phyloP scores from a whole-genome alignment of 2,888 invertebrate genomes.

The Andrena fulva region DNA sequence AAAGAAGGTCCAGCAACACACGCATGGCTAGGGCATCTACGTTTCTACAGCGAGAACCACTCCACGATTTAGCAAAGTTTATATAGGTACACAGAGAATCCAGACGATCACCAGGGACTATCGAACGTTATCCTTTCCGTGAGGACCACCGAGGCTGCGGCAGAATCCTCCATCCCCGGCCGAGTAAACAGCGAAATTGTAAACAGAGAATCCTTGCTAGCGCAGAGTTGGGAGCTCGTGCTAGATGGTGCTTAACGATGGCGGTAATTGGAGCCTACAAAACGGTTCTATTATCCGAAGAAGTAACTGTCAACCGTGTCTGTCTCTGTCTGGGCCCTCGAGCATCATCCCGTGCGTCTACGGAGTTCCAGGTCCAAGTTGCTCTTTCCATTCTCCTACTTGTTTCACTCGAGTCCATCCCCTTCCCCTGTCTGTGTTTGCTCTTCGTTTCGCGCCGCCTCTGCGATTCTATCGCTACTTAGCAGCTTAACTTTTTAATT shows the following conservation, averaged over 20 bases:
- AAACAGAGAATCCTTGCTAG: conserved; percentile 56
- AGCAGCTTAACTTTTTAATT: conserved; percentile 72
- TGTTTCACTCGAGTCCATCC: conserved; percentile 21
- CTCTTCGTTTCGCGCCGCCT: conserved; percentile 63
- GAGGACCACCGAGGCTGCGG: conserved; percentile 25
- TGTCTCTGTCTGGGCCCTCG: conserved; percentile 38
- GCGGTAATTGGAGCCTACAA: conserved; percentile 77
- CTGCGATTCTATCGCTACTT: conserved; percentile 58
- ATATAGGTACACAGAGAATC: background rate
- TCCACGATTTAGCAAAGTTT: no score
- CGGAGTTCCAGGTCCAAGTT: conserved; percentile 28
- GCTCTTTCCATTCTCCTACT: conserved; percentile 38
- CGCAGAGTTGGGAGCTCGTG: conserved; percentile 21
- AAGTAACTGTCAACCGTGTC: conserved; percentile 69
- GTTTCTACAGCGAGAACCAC: background rate
- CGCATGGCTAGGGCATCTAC: background rate
- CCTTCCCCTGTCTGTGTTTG: conserved; percentile 46
- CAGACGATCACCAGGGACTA: background rate
- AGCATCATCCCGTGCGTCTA: background rate
- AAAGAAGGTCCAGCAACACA: background rate
- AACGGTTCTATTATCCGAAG: conserved; percentile 76
- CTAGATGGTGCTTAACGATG: conserved; percentile 67
- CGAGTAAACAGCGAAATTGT: conserved; percentile 68
- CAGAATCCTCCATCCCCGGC: conserved; percentile 37
- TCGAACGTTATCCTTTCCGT: background rate